phyloP scores from a whole-genome alignment of 2,113 vertebrate genomes.

The Nothoprocta pentlandii region DNA sequence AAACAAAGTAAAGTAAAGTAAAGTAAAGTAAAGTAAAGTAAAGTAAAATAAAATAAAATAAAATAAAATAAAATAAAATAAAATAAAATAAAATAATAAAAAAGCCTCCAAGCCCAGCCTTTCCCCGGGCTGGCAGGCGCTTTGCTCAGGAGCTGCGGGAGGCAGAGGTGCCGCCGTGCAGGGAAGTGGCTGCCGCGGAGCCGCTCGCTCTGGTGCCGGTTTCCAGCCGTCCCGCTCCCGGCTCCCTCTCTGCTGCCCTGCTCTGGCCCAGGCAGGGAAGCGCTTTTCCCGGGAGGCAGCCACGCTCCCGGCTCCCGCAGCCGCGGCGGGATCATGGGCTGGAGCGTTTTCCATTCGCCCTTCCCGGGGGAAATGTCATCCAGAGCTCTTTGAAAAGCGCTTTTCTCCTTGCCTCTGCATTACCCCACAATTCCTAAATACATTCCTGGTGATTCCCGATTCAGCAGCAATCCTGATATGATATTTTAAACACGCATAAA shows the following conservation, averaged over 20 bases:
- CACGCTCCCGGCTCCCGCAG: background rate
- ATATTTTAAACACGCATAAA: background rate
- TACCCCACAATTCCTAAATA: background rate
- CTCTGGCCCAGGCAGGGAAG: too few species aligned
- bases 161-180: background rate
- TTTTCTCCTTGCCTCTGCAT: background rate
- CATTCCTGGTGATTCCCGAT: background rate
- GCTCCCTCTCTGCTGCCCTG: too few species aligned
- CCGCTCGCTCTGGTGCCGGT: background rate
- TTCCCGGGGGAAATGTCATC: background rate
- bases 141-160: background rate
- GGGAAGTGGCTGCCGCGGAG: background rate
- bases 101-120: background rate
- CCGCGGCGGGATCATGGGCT: fast-evolving
- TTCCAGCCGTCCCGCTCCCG: too few species aligned
- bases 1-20: too few species aligned
- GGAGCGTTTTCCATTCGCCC: background rate
- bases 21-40: background rate
- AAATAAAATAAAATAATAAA: too few species aligned
- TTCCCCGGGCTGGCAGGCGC: background rate
- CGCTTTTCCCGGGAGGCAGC: too few species aligned
- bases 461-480: background rate
- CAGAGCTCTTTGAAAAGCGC: background rate
- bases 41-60: too few species aligned
- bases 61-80: too few species aligned